Base-by-base conservation (phyloP, 2,797 vertebrate species). In the Adelosebastes latens region DNA sequence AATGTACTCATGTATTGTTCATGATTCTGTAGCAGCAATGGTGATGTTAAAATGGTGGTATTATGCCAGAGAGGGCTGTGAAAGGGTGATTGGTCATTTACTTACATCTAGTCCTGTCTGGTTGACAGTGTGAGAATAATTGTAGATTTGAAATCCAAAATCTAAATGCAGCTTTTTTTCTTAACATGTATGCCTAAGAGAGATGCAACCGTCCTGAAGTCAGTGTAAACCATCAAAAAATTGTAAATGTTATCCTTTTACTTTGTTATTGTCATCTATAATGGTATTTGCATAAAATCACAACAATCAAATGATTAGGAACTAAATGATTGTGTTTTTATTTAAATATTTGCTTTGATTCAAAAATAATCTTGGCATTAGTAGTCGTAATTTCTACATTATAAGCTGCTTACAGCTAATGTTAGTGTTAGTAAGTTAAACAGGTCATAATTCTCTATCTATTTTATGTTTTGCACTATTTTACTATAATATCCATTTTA, bases 221-320 rank as follows among this genome's bases (percentile, higher is more conserved):
- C 52, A 46, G 42, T 52, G 46, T 53, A 0, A 56, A 25, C 24
- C 5, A 25, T 14, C 42, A 0, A 25, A 14, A 14, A 2, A 0
- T 8, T 56, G 2, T 25, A 14, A 58, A 58, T 42, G 39, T 16
- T 42, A 0, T 27, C 22, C 53, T 56, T 27, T 27, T 58, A 16
- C 24, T 56, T 56, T 56, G 52, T 53, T 53, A 13, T 4, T 14
- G 55, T 58, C 13, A 16, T 8, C 25, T 27, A 25, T 25, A 25
- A 11, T 27, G n/a, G 6, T 58, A 1, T 27, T 7, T 58, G 2
- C 55, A 58, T 22, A 24, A 53, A 53, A 5, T 22, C n/a, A 53
- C 9, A 22, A 18, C 6, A 22, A 1, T 22, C 52, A 53, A 53
- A 53, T 22, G 24, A 58, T 58, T 14, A 25, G 55, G 55, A 4